phyloP scores from a whole-genome alignment of 2,888 invertebrate genomes.

The Esperia sulphurella region DNA sequence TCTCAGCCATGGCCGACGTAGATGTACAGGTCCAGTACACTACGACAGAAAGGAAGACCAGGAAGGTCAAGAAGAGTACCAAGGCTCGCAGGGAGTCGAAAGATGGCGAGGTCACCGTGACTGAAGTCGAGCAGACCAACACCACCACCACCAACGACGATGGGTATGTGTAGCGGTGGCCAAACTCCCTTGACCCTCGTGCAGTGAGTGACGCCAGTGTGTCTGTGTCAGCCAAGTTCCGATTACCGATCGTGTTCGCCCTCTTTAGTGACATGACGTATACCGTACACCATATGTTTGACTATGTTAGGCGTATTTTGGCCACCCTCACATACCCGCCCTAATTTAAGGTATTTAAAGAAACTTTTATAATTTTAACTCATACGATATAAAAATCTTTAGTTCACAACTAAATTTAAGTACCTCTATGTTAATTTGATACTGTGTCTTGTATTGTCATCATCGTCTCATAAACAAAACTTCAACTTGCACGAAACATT shows the following conservation, averaged over 20 bases:
- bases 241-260: slow-evolving; percentile 43
- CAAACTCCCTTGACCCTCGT: slow-evolving; percentile 48
- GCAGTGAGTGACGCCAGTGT: slow-evolving; percentile 48
- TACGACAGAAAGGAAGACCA: slow-evolving; percentile 93
- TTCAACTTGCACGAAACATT: too few relatives aligned
- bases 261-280: slow-evolving; percentile 44
- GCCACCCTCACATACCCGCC: slow-evolving; percentile 79
- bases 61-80: slow-evolving; percentile 92
- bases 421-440: too few relatives aligned
- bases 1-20: slow-evolving; percentile 90
- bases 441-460: too few relatives aligned
- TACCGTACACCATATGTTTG: slow-evolving; percentile 9
- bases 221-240: slow-evolving; percentile 58
- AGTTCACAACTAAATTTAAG: too few relatives aligned
- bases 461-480: too few relatives aligned
- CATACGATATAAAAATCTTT: too few relatives aligned
- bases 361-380: slow-evolving; percentile 2
- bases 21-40: slow-evolving; percentile 92
- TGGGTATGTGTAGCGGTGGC: slow-evolving; percentile 91
- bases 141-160: slow-evolving; percentile 82
- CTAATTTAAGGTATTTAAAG: slow-evolving; percentile 71
- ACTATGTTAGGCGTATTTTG: slow-evolving; percentile 39
- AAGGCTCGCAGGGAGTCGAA: slow-evolving; percentile 85
- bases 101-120: slow-evolving; percentile 89
- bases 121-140: slow-evolving; percentile 86